These are phyloP conservation scores for Drosophila ironensis DNA, from an alignment of 1,140 invertebrate genomes.

Conservation along the genomic window DNA sequence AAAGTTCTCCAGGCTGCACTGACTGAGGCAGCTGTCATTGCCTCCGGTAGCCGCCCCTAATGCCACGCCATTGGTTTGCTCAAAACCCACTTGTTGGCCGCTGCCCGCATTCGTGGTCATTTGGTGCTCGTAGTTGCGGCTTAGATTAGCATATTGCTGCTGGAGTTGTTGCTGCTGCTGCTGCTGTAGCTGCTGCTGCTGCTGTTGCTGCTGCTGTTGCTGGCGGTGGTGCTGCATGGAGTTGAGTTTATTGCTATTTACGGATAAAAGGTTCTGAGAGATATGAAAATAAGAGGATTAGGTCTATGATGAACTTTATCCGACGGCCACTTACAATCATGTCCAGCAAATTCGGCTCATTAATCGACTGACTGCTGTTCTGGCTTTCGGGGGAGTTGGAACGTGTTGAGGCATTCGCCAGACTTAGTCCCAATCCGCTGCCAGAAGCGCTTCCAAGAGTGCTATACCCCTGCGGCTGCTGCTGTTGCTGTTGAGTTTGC, in stretches of 20 bases:
- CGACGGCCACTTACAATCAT: slow-evolving; percentile 87
- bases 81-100: slow-evolving; percentile 42
- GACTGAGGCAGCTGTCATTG: slow-evolving; percentile 36
- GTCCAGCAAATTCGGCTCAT: slow-evolving; percentile 85
- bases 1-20: slow-evolving; percentile 58
- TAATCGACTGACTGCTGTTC: slow-evolving; percentile 85
- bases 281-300: neutral
- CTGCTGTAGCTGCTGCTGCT: slow-evolving; percentile 53
- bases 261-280: slow-evolving; percentile 73
- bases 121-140: slow-evolving; percentile 56
- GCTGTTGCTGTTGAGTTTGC: slow-evolving; percentile 9
- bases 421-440: slow-evolving; percentile 52
- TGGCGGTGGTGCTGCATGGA: slow-evolving; percentile 61
- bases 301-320: too few species aligned
- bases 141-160: slow-evolving; percentile 51
- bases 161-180: slow-evolving; percentile 49
- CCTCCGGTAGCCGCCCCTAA: slow-evolving; percentile 1
- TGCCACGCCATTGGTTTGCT: slow-evolving; percentile 38
- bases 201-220: slow-evolving; percentile 71
- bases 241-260: slow-evolving; percentile 57
- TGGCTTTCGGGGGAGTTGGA: slow-evolving; percentile 85
- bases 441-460: slow-evolving; percentile 30
- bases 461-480: slow-evolving; percentile 45
- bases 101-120: slow-evolving; percentile 33
- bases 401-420: slow-evolving; percentile 81